These are phyloP conservation scores for Callipepla californica DNA, from an alignment of 2,113 vertebrate genomes.

Conservation along the genomic window DNA sequence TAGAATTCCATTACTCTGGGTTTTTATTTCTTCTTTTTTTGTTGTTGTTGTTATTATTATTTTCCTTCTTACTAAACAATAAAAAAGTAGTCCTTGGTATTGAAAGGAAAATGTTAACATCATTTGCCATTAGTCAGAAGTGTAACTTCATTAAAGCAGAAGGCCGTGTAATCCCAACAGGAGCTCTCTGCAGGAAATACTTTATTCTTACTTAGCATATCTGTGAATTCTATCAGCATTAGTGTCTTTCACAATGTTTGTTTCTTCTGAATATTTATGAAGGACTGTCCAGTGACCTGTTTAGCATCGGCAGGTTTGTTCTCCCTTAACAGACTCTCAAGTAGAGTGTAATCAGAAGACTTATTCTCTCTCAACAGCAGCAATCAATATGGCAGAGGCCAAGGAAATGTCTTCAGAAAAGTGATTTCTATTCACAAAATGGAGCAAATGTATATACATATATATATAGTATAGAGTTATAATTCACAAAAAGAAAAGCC, in stretches of 20 bases:
- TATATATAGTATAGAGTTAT: not conserved
- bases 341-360: constrained; percentile 61
- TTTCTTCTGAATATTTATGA: constrained; percentile 79
- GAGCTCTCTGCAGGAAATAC: constrained; percentile 70
- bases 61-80: not conserved
- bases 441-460: not conserved
- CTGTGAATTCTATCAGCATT: constrained; percentile 74
- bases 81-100: constrained; percentile 4
- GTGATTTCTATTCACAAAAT: constrained; percentile 59
- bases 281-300: constrained; percentile 76
- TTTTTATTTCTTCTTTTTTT: not conserved
- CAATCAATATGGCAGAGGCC: constrained; percentile 70
- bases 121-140: constrained; percentile 66
- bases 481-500: not conserved
- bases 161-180: constrained; percentile 64
- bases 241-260: constrained; percentile 73
- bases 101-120: constrained; percentile 62
- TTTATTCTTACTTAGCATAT: constrained; percentile 76
- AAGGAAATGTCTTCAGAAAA: constrained; percentile 61
- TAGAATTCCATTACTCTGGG: not conserved
- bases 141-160: constrained; percentile 75
- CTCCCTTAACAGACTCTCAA: constrained; percentile 69
- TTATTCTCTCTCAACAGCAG: constrained; percentile 42
- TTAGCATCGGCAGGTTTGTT: constrained; percentile 68
- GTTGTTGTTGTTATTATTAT: not conserved